These are phyloP conservation scores for Apeira syringaria DNA, from an alignment of 2,888 invertebrate genomes.

Conservation along the genomic window DNA sequence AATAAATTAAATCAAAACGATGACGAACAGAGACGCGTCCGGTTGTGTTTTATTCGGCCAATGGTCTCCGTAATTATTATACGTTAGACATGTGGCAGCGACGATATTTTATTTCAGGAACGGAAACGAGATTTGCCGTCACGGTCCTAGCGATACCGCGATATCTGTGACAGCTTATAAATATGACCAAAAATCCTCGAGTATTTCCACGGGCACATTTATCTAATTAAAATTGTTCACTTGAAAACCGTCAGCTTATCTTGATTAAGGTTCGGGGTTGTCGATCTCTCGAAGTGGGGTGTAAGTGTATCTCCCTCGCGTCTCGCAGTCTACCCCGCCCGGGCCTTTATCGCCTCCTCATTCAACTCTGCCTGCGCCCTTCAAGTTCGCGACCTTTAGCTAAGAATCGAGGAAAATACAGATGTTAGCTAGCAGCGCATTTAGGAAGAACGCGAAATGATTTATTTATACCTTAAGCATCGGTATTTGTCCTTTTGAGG, in stretches of 20 bases:
- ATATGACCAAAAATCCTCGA: conserved; percentile 19
- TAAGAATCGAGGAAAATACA: conserved; percentile 58
- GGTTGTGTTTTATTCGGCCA: conserved; percentile 49
- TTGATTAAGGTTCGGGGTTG: conserved; percentile 74
- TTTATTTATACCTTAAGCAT: neutral
- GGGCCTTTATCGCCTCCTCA: conserved; percentile 56
- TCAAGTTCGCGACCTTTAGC: conserved; percentile 68
- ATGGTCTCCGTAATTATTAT: conserved; percentile 47
- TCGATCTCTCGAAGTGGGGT: conserved; percentile 66
- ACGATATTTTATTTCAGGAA: conserved; percentile 42
- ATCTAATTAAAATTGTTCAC: conserved; percentile 57
- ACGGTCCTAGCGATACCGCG: conserved; percentile 28
- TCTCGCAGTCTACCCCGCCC: conserved; percentile 39
- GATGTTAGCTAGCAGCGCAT: conserved; percentile 51
- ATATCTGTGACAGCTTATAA: conserved; percentile 33
- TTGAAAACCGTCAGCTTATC: conserved; percentile 57
- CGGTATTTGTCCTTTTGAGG: neutral
- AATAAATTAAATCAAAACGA: conserved; percentile 54
- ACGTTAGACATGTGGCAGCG: conserved; percentile 34
- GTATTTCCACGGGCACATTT: conserved; percentile 34
- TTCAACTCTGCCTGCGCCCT: conserved; percentile 67
- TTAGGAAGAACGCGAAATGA: conserved; percentile 14
- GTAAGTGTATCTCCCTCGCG: conserved; percentile 39
- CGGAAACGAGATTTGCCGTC: conserved; percentile 42
- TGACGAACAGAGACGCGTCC: conserved; percentile 50